A percentile compares a stretch with the other conserved stretches of the same genome.
phyloP scores from a whole-genome alignment of 23 tunicate species.

The Ascidia mentula region DNA sequence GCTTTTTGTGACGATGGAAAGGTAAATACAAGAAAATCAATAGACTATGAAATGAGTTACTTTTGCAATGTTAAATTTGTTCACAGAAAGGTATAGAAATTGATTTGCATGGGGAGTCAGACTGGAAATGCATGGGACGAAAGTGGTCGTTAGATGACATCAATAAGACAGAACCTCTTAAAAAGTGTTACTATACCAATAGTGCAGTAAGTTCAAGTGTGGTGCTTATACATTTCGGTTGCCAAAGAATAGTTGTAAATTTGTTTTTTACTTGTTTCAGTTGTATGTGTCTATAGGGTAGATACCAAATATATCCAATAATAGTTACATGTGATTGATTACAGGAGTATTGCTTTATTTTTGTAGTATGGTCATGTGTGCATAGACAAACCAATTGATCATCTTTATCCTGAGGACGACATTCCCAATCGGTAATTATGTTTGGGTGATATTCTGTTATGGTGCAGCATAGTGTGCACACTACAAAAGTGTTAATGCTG shows the following conservation, averaged over 20 bases:
- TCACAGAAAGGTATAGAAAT: slow-evolving; percentile 12
- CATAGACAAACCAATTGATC: slow-evolving; percentile 21
- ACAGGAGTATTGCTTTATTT: background rate
- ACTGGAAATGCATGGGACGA: slow-evolving; percentile 33
- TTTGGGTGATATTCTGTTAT: background rate
- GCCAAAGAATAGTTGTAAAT: background rate
- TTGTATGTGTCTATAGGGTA: no score
- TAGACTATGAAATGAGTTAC: no score
- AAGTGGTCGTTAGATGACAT: slow-evolving; percentile 13
- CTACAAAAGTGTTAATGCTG: no score
- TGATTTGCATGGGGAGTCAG: slow-evolving; percentile 37
- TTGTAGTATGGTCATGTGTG: slow-evolving; percentile 28
- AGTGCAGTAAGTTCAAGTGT: background rate
- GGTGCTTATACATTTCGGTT: background rate
- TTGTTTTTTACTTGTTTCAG: background rate
- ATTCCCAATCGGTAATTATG: slow-evolving; percentile 12
- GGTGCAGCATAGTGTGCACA: no score
- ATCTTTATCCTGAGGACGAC: slow-evolving; percentile 11
- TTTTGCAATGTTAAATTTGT: background rate
- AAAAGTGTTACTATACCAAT: background rate
- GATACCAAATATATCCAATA: no score
- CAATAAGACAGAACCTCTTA: background rate
- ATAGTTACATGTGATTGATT: no score
- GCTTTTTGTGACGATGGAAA: slow-evolving; percentile 36
- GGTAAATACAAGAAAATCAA: no score